phyloP scores from a whole-genome alignment of 2,797 vertebrate species.

The Lophius americanus region DNA sequence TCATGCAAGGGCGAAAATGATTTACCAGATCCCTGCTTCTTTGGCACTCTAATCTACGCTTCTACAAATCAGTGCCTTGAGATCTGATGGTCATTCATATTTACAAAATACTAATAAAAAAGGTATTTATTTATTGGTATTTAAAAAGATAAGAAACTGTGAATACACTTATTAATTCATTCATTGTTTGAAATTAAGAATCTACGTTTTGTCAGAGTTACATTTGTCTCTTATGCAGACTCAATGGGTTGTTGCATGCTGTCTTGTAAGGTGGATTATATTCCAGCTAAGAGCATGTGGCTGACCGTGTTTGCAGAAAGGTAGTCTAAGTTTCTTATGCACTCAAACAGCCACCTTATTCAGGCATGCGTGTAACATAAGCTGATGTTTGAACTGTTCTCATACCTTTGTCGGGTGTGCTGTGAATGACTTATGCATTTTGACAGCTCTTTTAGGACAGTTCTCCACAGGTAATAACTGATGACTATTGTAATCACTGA shows the following conservation, averaged over 20 bases:
- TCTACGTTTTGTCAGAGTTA: too few relatives aligned
- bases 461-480: not conserved
- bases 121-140: too few relatives aligned
- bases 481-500: too few relatives aligned
- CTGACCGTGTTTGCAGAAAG: not conserved
- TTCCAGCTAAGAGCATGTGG: slow-evolving; percentile 11
- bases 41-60: not conserved
- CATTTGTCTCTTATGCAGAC: slow-evolving; percentile 10
- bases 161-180: not conserved
- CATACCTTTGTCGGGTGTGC: not conserved
- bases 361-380: not conserved
- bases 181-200: too few relatives aligned
- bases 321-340: not conserved
- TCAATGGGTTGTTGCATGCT: slow-evolving; percentile 38
- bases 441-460: not conserved
- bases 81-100: not conserved
- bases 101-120: not conserved
- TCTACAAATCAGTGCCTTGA: not conserved
- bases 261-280: slow-evolving; percentile 14
- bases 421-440: not conserved
- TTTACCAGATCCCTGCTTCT: not conserved
- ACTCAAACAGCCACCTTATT: not conserved
- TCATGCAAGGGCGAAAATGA: not conserved
- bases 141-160: not conserved
- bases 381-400: not conserved